Conservation (phyloP, 2,888 invertebrate genomes). For the Oscheius sp. region DNA sequence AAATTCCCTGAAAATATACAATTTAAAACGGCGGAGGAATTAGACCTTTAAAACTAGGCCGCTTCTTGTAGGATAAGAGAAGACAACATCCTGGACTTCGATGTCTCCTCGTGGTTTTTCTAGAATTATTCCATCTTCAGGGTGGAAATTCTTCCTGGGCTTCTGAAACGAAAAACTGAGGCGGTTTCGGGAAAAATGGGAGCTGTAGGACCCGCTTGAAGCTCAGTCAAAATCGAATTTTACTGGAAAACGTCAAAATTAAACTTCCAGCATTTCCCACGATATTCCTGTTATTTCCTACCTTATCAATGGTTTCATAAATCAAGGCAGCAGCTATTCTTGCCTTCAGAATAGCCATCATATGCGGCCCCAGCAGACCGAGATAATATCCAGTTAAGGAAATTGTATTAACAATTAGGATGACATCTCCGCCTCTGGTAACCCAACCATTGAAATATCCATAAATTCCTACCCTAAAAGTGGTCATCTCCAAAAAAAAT, state of each 20-base stretch:
- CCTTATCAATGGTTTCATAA: constrained; percentile 44
- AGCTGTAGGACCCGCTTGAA: neutral
- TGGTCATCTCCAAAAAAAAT: neutral
- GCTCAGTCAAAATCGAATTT: neutral
- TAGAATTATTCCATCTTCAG: constrained; percentile 1
- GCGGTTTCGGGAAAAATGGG: too few relatives aligned
- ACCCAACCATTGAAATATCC: constrained; percentile 51
- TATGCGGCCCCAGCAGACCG: constrained; percentile 52
- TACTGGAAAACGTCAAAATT: neutral
- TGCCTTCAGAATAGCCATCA: constrained; percentile 45
- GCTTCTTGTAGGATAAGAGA: constrained; percentile 57
- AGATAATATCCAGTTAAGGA: constrained; percentile 54
- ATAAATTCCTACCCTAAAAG: constrained; percentile 46
- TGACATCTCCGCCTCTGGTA: constrained; percentile 50
- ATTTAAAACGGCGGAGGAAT: neutral
- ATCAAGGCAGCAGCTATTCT: constrained; percentile 46
- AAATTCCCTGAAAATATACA: constrained; percentile 36
- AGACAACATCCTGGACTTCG: constrained; percentile 59
- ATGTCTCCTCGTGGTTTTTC: constrained; percentile 50
- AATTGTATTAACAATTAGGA: constrained; percentile 53
- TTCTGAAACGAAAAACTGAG: constrained; percentile 1
- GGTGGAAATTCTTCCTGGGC: neutral
- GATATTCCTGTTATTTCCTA: too few relatives aligned
- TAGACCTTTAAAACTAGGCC: constrained; percentile 36
- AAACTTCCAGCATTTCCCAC: too few relatives aligned